Base-by-base conservation (phyloP, 2,888 invertebrate species). In the Aproaerema taeniolella region DNA sequence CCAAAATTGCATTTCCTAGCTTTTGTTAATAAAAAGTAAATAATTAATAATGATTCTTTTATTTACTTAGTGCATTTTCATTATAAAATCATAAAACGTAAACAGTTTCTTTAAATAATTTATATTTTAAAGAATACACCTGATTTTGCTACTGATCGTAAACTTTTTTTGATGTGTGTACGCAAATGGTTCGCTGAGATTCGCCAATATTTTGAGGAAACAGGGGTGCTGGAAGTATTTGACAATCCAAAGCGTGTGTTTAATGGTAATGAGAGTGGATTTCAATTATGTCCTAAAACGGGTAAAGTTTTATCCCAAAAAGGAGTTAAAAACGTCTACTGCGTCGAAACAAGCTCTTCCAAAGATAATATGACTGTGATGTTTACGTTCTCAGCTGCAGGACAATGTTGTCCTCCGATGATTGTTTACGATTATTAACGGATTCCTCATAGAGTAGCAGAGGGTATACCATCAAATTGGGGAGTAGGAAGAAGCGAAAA, bases 381-480 rank as follows among this genome's bases (percentile, higher is more conserved):
- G 62, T 73, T 71, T 42, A 66, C 69, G n/a, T 73, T 73, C 54
- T 45, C 56, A 6, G 71, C 73, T 8, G 35, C 53, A 43, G 70
- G 67, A 28, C 40, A 45, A 20, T 41, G 56, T 14, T 64, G 60
- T 7, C 73, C 70, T 16, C 68, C 72, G 13, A 26, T 52, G 36
- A 43, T 49, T n/a, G 34, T 51, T 10, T 72, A 61, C 51, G 61
- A 66, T 0, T 61, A 71, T 41, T 45, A 57, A 67, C 49, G 46
- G 69, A 40, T 41, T 70, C 16, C 61, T 67, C 8, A 42, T 17
- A 58, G 63, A 13, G 65, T 73, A 41, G 49, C 53, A 0, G 45
- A 52, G 17, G 50, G 49, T 14, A 51, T 72, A 37, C 67, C 68
- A n/a, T 41, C 51, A 41, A 50, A 60, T 14, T 75, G 71, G 73